A percentile compares a stretch with the other conserved stretches of the same genome.
phyloP scores from a whole-genome alignment of 35 echinoderm and acorn worm genomes.

The Heliocidaris erythrogramma region DNA sequence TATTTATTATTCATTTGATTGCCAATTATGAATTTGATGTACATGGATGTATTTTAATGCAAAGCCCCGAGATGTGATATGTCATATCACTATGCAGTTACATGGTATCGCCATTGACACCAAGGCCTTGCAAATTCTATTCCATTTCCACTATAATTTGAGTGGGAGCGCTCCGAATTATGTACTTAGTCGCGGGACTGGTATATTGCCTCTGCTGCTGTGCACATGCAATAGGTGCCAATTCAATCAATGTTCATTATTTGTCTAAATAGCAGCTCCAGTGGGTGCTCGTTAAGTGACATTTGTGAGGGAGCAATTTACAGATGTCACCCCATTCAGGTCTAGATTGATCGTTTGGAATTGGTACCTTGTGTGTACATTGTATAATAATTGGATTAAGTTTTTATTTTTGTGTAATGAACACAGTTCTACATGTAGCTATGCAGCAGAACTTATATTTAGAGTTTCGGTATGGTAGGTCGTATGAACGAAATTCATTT shows the following conservation, averaged over 20 bases:
- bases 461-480: not conserved
- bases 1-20: not conserved
- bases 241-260: constrained; percentile 6
- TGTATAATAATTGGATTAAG: not conserved
- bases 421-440: not conserved
- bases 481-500: not conserved
- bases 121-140: not conserved
- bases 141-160: not conserved
- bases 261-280: not conserved
- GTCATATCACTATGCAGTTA: not conserved
- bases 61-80: not conserved
- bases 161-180: not conserved
- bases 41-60: not conserved
- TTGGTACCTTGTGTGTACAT: not conserved
- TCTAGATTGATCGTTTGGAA: not conserved
- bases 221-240: not conserved
- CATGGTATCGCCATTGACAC: not conserved
- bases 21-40: not conserved
- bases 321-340: not conserved
- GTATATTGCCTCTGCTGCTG: not conserved
- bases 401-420: not conserved
- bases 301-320: not conserved
- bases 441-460: not conserved
- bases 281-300: not conserved
- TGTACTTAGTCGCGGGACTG: not conserved